Percentiles rank a stretch among this genome's conserved stretches.
Conservation (phyloP, 1,140 invertebrate species). For the Parasteatoda tepidariorum region DNA sequence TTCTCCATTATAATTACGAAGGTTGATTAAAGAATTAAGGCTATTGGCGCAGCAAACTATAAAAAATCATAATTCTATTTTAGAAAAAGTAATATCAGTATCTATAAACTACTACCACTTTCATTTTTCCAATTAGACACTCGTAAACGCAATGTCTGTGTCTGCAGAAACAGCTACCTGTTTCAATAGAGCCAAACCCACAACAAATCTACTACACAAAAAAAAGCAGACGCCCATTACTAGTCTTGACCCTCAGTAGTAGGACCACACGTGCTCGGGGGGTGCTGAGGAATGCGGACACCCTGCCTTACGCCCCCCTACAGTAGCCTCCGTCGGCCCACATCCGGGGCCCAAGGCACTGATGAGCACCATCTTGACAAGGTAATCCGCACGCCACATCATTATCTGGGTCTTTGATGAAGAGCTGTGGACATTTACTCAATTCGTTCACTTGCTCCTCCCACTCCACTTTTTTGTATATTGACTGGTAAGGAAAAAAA, state of each 20-base stretch:
- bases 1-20: too few species aligned
- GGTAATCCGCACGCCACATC: slow-evolving; percentile 45
- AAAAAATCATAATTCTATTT: too few species aligned
- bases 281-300: slow-evolving; percentile 42
- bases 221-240: neutral
- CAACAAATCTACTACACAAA: slow-evolving; percentile 15
- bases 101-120: too few species aligned
- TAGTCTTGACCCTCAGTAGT: slow-evolving; percentile 21
- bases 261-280: slow-evolving; percentile 33
- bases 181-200: slow-evolving; percentile 17
- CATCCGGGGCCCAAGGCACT: slow-evolving; percentile 49
- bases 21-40: too few species aligned
- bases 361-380: slow-evolving; percentile 26
- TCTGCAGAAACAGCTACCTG: slow-evolving; percentile 6
- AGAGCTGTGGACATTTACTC: slow-evolving; percentile 4
- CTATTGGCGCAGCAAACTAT: too few species aligned
- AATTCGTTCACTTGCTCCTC: neutral
- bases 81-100: too few species aligned
- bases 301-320: slow-evolving; percentile 28
- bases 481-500: too few species aligned
- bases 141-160: neutral
- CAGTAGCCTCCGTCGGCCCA: slow-evolving; percentile 6
- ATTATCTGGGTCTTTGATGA: slow-evolving; percentile 11
- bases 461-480: neutral
- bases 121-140: neutral